These are phyloP conservation scores for Phalacrocorax aristotelis DNA, from an alignment of 2,113 vertebrate species.

Conservation along the genomic window DNA sequence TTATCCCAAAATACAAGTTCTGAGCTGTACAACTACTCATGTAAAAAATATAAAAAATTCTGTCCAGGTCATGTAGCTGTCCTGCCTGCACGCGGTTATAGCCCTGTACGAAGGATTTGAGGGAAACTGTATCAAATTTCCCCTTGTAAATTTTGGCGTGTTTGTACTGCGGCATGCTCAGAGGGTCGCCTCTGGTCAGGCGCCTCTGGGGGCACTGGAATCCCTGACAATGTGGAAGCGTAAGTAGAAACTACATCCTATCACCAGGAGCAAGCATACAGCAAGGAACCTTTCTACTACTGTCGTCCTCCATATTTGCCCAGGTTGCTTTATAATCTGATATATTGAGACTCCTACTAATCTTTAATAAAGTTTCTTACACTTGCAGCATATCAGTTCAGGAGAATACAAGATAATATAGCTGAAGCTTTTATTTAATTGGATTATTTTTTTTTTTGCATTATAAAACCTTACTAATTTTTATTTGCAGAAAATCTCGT, in stretches of 20 bases:
- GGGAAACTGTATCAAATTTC: neutral
- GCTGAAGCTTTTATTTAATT: neutral
- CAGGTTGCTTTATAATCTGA: neutral
- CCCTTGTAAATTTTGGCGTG: neutral
- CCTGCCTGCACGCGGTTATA: neutral
- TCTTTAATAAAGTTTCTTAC: neutral
- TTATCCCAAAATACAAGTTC: neutral
- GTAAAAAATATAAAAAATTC: rapidly evolving
- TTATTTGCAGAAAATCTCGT: neutral
- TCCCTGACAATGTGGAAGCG: rapidly evolving
- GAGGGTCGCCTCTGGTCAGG: too few species aligned
- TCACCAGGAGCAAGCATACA: neutral
- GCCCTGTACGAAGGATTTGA: neutral
- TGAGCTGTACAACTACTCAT: neutral
- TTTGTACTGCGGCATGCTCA: neutral
- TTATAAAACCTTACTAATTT: neutral
- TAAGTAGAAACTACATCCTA: neutral
- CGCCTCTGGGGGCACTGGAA: neutral
- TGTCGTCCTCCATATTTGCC: neutral
- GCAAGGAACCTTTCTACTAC: neutral
- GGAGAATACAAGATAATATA: rapidly evolving
- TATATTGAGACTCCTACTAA: neutral
- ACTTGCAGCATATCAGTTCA: neutral
- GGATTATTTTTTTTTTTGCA: neutral
- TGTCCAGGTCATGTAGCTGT: neutral